Conservation (phyloP, 37 sponge, comb jelly and placozoan species). For the Geodia barretti region DNA sequence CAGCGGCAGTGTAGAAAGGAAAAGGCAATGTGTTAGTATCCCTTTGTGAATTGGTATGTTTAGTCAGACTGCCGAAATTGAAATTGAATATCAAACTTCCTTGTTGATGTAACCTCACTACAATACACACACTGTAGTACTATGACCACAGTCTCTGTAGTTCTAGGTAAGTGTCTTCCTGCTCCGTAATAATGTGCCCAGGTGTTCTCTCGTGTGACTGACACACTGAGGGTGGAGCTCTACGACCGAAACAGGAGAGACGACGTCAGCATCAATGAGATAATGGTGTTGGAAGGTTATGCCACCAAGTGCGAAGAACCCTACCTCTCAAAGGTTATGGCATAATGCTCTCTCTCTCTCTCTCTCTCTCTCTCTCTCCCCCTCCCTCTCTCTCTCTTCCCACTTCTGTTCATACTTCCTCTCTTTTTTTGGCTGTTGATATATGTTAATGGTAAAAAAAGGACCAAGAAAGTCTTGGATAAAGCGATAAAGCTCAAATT, state of each 20-base stretch:
- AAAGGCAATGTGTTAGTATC: no score
- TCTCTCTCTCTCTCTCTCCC: neutral
- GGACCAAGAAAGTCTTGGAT: no score
- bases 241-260: slow-evolving; percentile 42
- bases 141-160: no score
- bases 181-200: slow-evolving; percentile 2
- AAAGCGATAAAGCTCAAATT: no score
- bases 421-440: neutral
- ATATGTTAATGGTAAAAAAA: neutral
- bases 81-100: no score
- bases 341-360: neutral
- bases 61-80: no score
- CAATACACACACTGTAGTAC: no score
- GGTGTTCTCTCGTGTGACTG: slow-evolving; percentile 77
- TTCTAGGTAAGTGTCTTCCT: no score
- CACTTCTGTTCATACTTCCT: neutral
- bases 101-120: no score
- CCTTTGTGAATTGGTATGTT: no score
- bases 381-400: neutral
- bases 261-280: slow-evolving; percentile 66
- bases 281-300: slow-evolving; percentile 55
- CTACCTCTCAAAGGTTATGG: slow-evolving; percentile 52
- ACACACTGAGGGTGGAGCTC: slow-evolving; percentile 66
- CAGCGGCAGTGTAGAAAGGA: no score
- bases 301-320: slow-evolving; percentile 73